Evolutionary conservation across 1,140 invertebrate species (phyloP), one percentile per base, ranked within the genome.

Genomic region (Bilobella aurantiaca): DNA sequence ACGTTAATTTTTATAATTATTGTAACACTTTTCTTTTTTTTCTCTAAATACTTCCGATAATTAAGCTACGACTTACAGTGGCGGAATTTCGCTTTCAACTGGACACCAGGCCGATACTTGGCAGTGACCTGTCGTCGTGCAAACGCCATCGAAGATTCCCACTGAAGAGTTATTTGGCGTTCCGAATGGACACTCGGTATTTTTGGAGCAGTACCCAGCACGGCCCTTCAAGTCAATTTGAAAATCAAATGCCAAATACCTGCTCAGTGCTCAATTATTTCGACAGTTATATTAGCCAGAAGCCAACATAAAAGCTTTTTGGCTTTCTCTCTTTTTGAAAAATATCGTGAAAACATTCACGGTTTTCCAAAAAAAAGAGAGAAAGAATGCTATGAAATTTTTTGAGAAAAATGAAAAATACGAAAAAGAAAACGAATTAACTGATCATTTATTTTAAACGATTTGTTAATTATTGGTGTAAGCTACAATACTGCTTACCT

Each of bases 31-130:
- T 37, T 47, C 27, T 27, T 49, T 23, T 57, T 1, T 42, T 37
- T 57, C 18, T 31, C n/a, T 28, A 46, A 21, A 27, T 62, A 16
- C 1, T 53, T 42, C 8, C n/a, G 18, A 29, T 37, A n/a, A n/a
- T n/a, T n/a, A n/a, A n/a, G n/a, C n/a, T n/a, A n/a, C n/a, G 30
- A 57, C 65, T 63, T 66, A 69, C 70, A 68, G 49, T 28, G 71
- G 68, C 21, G 12, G n/a, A 28, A 31, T 42, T 46, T 64, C 37
- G 32, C 59, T 67, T 74, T 83, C 81, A 18, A 80, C 75, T 1
- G 81, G 82, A 75, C 82, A 83, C 82, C 82, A 83, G 1, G 79
- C 79, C 56, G 73, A 64, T 49, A 83, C 76, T 73, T 81, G 76
- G 75, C 82, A 83, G 1, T 74, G 5, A 5, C 12, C 23, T 12